phyloP scores from a whole-genome alignment of 2,113 vertebrate species.

The Psilopsiagon aymara region DNA sequence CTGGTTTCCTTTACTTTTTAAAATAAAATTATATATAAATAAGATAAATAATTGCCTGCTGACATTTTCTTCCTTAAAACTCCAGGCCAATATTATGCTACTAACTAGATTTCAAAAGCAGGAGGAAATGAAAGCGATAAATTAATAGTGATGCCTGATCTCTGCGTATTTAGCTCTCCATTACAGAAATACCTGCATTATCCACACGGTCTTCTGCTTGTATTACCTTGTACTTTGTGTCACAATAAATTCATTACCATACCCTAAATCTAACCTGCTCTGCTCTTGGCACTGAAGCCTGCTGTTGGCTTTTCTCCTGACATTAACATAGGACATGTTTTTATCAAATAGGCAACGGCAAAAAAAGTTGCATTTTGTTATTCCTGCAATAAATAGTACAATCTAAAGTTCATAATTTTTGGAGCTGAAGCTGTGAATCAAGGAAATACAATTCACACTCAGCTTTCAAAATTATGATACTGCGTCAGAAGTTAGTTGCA shows the following conservation, averaged over 20 bases:
- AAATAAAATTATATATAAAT: neutral
- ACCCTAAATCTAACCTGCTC: neutral
- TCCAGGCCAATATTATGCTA: neutral
- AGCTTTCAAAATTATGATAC: neutral
- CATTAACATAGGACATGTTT: neutral
- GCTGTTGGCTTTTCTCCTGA: neutral
- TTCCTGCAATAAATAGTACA: neutral
- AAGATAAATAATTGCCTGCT: neutral
- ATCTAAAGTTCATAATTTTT: neutral
- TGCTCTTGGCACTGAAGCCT: neutral
- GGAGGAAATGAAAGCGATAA: neutral
- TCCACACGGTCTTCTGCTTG: neutral
- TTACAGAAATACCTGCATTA: neutral
- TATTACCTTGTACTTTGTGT: neutral
- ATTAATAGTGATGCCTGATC: neutral
- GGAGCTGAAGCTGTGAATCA: neutral
- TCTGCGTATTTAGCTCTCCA: neutral
- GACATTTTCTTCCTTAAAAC: neutral
- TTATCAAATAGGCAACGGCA: neutral
- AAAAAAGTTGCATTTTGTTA: neutral
- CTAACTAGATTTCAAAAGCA: neutral
- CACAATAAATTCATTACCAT: neutral
- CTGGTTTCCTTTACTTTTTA: neutral
- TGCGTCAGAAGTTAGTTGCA: neutral
- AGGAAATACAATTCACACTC: neutral